Evolutionary conservation across 2,113 vertebrate species (phyloP).

Genomic region (Apus apus): DNA sequence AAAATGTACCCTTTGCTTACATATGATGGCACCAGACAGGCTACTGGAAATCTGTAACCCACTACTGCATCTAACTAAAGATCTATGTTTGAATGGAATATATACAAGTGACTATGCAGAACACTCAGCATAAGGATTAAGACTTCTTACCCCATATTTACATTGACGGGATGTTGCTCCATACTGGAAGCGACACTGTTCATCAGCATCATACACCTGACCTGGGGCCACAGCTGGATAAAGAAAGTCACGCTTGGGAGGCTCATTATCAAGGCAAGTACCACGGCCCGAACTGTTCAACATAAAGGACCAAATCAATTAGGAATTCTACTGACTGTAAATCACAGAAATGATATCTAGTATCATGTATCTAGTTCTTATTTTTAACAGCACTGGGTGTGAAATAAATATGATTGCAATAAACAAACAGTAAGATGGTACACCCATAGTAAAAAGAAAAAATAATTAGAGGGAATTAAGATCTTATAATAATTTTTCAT

Average conservation of each 20-base stretch:
- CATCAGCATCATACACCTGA: constrained; percentile 98
- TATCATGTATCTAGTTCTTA: constrained; percentile 58
- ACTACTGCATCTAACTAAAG: constrained; percentile 28
- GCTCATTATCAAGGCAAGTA: constrained; percentile 99
- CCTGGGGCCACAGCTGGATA: constrained; percentile 98
- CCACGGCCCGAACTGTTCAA: constrained; percentile 99
- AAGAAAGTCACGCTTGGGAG: constrained; percentile 99
- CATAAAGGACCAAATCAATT: constrained; percentile 87
- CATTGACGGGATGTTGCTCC: constrained; percentile 96
- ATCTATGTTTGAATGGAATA: constrained; percentile 45
- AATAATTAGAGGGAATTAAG: constrained; percentile 20
- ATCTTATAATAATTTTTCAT: constrained; percentile 22
- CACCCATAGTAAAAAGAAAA: constrained; percentile 50
- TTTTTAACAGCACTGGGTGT: constrained; percentile 63
- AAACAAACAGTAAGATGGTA: constrained; percentile 44
- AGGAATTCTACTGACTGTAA: constrained; percentile 70
- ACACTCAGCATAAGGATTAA: constrained; percentile 75
- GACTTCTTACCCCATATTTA: constrained; percentile 99
- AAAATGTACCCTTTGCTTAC: constrained; percentile 16
- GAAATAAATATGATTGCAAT: constrained; percentile 63
- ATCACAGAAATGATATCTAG: constrained; percentile 66
- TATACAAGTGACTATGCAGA: constrained; percentile 52
- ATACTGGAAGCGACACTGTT: constrained; percentile 98
- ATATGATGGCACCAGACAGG: not conserved
- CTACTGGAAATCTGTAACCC: constrained; percentile 1